Conservation (phyloP, 2,113 vertebrate genomes). For the Erinaceus europaeus region DNA sequence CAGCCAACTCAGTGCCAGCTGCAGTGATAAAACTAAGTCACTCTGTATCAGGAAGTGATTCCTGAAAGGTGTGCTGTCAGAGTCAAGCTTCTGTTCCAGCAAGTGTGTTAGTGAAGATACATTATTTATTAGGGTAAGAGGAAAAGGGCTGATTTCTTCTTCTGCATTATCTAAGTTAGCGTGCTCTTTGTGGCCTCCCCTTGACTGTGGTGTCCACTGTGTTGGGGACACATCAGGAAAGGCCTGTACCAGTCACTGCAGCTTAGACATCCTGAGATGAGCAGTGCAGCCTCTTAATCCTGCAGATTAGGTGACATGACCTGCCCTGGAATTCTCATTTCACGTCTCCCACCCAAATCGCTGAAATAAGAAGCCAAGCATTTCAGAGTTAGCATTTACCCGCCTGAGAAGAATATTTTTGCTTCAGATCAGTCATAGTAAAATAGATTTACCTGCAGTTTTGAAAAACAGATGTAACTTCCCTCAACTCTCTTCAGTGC, state of each 20-base stretch:
- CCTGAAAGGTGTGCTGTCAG: neutral
- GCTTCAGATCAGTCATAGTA: neutral
- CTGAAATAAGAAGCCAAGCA: rapidly evolving
- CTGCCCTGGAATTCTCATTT: neutral
- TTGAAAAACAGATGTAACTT: neutral
- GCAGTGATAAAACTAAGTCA: neutral
- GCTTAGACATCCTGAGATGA: neutral
- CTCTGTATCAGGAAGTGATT: neutral
- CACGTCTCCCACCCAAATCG: rapidly evolving
- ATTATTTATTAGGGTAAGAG: neutral
- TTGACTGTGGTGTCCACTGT: neutral
- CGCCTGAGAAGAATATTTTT: neutral
- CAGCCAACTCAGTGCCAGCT: neutral
- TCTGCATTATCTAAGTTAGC: neutral
- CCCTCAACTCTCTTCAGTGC: neutral
- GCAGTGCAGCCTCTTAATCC: neutral
- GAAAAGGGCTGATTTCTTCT: neutral
- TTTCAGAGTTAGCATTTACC: neutral
- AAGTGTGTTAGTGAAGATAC: neutral
- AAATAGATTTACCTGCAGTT: neutral
- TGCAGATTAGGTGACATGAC: neutral
- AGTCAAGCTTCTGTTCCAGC: neutral
- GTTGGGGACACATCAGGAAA: no score
- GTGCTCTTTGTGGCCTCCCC: rapidly evolving
- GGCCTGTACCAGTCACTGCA: neutral